Base-by-base conservation (phyloP, 2,888 invertebrate species). In the Psococerastis gibbosa region DNA sequence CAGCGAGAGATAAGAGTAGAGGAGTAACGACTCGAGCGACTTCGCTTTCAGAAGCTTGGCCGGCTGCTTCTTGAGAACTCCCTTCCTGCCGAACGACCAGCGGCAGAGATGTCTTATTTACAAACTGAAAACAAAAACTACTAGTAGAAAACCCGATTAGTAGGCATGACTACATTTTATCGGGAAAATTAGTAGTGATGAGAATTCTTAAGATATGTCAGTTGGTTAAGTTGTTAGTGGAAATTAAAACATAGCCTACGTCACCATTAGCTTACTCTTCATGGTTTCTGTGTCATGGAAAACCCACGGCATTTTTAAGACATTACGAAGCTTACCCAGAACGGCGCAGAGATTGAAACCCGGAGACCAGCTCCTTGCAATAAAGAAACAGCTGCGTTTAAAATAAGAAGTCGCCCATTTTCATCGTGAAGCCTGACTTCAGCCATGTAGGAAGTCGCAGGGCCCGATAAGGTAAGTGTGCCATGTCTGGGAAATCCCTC, bases 31-130 rank as follows among this genome's bases (percentile, higher is more conserved):
- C 84, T 51, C 94, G 71, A 9, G 92, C 95, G 53, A 79, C 71
- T 66, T 98, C 97, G 60, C 97, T 89, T 60, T 97, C 97, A 46
- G 78, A 78, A 60, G 82, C 85, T 65, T 95, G 95, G 2, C 94
- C 95, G 5, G 85, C 82, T 49, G 82, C 78, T 54, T 78, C 80
- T 20, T 65, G 58, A 9, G 71, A 70, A 11, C 76, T 74, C 1
- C 85, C 84, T 60, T 88, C 91, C 62, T 95, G 94, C 52, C 81
- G 76, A 61, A 94, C 91, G 44, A 98, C 80, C 47, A 98, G 65
- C n/a, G 97, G 95, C 48, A 98, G 66, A 0, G 95, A 95, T 4
- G 92, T 84, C 61, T 85, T 84, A 66, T 98, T 97, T 46, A 97
- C 77, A 51, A 98, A 73, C 95, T 27, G 27, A 27, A n/a, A n/a